Evolutionary conservation across 1,140 invertebrate species (phyloP), one percentile per base, ranked within the genome.

Genomic region (Rhizoglyphus robini): DNA sequence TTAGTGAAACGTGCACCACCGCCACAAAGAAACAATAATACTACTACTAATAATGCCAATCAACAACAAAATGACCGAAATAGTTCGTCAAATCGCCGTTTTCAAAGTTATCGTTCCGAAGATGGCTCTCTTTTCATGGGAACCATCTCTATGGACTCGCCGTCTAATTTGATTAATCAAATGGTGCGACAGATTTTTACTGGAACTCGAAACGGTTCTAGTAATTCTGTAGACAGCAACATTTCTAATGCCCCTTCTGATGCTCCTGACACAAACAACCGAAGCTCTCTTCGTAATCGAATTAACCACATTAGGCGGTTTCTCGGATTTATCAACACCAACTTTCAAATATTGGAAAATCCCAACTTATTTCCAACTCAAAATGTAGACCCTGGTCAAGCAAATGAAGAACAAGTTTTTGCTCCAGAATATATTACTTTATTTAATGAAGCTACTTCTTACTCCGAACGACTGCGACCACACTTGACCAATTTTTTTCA

Each of bases 1-100:
- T 81, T 96, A 72, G 92, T 95, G n/a, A 87, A 92, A 76, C 79
- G 88, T 36, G 73, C 78, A 4, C 83, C 88, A 4, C 48, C 48
- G 29, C 30, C 88, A 68, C 23, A 63, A 61, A 2, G 60, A 36
- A 30, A 64, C 41, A 68, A 46, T 41, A 54, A 25, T 34, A 27
- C 63, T 77, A 76, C 76, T 3, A 72, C 75, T 41, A 75, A 76
- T 66, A 63, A 73, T 29, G 68, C 74, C 29, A 73, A 76, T 68
- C 69, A 75, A 23, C 71, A 72, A 51, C 41, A 46, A 46, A 46
- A 46, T 8, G 41, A 46, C 18, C 2, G 41, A 46, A 46, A 46
- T 46, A 15, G 41, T 3, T 51, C 48, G 23, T 11, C 20, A 11
- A 41, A 41, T 41, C 36, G 36, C 49, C 72, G 74, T 64, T 71